Evolutionary conservation across 2,797 vertebrate species (phyloP).

Genomic region (Mus minutoides): DNA sequence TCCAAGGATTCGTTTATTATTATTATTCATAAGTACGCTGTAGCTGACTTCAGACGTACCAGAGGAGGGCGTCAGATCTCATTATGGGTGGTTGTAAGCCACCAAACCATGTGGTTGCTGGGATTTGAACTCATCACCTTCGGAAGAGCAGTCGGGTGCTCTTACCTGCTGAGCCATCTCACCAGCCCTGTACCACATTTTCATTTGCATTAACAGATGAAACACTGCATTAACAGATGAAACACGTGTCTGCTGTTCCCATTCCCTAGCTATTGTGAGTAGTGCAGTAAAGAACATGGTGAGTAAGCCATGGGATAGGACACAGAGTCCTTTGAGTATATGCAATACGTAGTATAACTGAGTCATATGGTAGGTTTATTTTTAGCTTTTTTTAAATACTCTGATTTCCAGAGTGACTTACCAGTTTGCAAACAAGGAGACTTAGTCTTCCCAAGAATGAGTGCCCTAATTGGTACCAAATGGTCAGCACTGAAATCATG

Average conservation of each 20-base stretch:
- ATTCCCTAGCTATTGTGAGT: background rate
- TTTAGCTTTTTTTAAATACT: background rate
- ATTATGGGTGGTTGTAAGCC: no score
- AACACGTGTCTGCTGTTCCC: background rate
- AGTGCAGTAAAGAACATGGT: background rate
- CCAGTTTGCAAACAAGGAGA: background rate
- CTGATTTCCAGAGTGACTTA: background rate
- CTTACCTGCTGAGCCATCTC: no score
- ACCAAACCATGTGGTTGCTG: no score
- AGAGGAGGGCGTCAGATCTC: no score
- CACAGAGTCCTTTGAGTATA: background rate
- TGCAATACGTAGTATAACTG: background rate
- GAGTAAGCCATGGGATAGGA: background rate
- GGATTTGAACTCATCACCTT: no score
- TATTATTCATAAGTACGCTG: no score
- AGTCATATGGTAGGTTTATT: background rate
- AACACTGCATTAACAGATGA: background rate
- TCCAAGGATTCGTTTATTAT: no score
- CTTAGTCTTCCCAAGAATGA: background rate
- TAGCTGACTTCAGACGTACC: no score
- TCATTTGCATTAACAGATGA: background rate
- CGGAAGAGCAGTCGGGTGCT: no score
- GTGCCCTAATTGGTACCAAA: background rate
- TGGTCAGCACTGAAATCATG: background rate
- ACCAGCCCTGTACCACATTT: background rate